Evolutionary conservation across 2,888 invertebrate genomes (phyloP).

Genomic region (Cenopis cana): DNA sequence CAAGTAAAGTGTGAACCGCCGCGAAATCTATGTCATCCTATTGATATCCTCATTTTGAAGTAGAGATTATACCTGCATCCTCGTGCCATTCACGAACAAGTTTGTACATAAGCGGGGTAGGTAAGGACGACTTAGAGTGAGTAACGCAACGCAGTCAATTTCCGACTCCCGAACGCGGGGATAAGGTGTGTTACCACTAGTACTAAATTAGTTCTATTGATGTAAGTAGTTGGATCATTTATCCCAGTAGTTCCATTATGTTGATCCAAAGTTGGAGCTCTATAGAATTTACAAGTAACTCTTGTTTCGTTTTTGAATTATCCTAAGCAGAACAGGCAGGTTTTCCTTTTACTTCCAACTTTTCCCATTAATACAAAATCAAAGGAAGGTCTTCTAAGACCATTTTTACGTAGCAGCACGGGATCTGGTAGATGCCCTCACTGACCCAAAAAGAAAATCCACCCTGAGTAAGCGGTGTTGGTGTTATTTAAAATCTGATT

Average conservation of each 20-base stretch:
- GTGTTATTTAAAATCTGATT: too few species aligned
- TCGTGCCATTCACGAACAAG: slow-evolving; percentile 77
- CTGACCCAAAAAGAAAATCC: too few species aligned
- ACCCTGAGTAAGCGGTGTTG: too few species aligned
- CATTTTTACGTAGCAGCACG: too few species aligned
- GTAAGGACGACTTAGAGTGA: slow-evolving; percentile 24
- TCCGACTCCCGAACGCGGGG: slow-evolving; percentile 45
- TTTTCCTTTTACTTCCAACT: too few species aligned
- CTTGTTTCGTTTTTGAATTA: too few species aligned
- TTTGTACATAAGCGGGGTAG: slow-evolving; percentile 61
- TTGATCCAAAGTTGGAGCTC: not conserved
- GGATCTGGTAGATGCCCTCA: too few species aligned
- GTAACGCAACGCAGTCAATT: slow-evolving; percentile 77
- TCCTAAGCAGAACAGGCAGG: too few species aligned
- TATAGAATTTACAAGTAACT: not conserved
- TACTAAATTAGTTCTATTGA: not conserved
- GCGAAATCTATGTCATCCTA: slow-evolving; percentile 42
- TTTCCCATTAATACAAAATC: too few species aligned
- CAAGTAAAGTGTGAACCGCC: slow-evolving; percentile 48
- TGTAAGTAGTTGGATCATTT: not conserved
- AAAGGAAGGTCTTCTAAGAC: too few species aligned
- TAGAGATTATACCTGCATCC: slow-evolving; percentile 48
- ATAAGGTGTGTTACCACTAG: not conserved
- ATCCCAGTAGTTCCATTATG: not conserved
- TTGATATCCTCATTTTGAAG: slow-evolving; percentile 36